Base-by-base conservation (phyloP, 2,888 invertebrate species). In the Eilema sororculum region DNA sequence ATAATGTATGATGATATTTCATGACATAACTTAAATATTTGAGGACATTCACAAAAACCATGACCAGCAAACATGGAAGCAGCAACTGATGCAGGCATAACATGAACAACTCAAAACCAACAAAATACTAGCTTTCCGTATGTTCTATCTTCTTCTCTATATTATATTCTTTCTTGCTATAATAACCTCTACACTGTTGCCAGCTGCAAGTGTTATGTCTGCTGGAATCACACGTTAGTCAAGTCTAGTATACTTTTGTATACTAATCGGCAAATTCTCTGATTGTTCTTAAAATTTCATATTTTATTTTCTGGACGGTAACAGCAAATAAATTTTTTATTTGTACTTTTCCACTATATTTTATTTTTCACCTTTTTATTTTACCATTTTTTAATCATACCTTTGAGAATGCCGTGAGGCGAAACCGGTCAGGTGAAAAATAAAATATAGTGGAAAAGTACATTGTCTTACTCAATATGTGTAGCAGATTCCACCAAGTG, bases 201-300 rank as follows among this genome's bases (percentile, higher is more conserved):
- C 60, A 64, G 71, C 69, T 79, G 75, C 41, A 56, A 59, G 56
- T 81, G 82, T 78, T 76, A 79, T 71, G 78, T 72, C 77, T 75
- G 30, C 68, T 46, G 2, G 28, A 59, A 16, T 58, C 60, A 57
- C 52, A 61, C 71, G 13, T 74, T 73, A 73, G 66, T 75, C 68
- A 65, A 74, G 69, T 62, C 60, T 57, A 62, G 67, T 75, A 72
- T 78, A 80, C 73, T 73, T 73, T 75, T 75, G 67, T 80, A 78
- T 70, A 72, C 68, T 70, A 67, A 71, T 77, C 72, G 72, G 67
- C 69, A 74, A 74, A 74, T 75, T 72, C 67, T 64, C 46, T 68
- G 12, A 24, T 63, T 61, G 12, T 68, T 52, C 59, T 67, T 20
- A 37, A 77, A 60, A 68, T 70, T 16, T 73, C 68, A 12, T 24